Conservation (phyloP, 2,888 invertebrate genomes). For the Caenorhabditis sp. region DNA sequence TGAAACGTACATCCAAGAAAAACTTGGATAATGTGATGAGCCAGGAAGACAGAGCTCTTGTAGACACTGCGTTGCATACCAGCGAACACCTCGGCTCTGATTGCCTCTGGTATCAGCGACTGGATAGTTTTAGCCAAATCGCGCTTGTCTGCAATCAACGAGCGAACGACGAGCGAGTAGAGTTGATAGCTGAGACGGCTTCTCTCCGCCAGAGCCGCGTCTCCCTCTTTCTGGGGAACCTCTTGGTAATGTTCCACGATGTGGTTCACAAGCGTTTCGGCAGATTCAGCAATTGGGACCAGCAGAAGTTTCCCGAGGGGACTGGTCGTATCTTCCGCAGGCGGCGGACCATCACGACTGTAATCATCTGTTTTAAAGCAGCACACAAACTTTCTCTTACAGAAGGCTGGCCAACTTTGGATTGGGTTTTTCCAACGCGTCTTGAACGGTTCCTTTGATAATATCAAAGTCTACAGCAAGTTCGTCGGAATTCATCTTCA, state of each 20-base stretch:
- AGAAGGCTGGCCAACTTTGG: conserved; percentile 8
- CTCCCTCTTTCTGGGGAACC: not conserved
- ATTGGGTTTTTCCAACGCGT: too few relatives aligned
- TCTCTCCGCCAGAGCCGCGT: not conserved
- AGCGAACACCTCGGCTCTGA: conserved; percentile 9
- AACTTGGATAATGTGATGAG: conserved; percentile 26
- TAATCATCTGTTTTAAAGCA: not conserved
- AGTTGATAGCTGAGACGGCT: conserved; percentile 7
- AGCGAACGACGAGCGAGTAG: conserved; percentile 6
- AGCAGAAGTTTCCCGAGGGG: conserved; percentile 1
- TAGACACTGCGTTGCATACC: conserved; percentile 4
- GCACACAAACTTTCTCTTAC: too few relatives aligned
- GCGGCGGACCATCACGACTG: conserved; percentile 6
- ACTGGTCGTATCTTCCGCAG: not conserved
- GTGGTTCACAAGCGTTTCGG: not conserved
- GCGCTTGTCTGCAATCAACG: conserved; percentile 1
- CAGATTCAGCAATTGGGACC: not conserved
- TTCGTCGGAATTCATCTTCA: conserved; percentile 8
- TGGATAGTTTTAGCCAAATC: conserved; percentile 8
- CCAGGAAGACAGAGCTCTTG: conserved; percentile 19
- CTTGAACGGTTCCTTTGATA: conserved; percentile 1
- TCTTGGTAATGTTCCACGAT: not conserved
- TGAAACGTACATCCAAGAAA: conserved; percentile 30
- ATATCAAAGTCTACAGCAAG: conserved; percentile 4
- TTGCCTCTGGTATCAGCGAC: conserved; percentile 1